Base-by-base conservation (phyloP, 2,888 invertebrate species). In the Pseudococcus jackbeardsleyi region DNA sequence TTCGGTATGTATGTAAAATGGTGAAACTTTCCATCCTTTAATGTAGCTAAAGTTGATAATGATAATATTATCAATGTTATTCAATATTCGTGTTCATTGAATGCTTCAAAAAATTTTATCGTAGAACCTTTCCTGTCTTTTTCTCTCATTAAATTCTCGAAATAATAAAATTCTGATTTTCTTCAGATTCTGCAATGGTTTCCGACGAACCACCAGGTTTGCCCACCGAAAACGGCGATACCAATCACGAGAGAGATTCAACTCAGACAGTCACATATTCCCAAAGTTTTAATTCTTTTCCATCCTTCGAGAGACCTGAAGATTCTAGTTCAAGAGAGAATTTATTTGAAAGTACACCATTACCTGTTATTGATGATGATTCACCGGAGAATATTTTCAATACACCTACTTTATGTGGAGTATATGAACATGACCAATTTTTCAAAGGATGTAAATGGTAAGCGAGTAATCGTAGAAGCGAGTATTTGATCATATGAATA, bases 371-470 rank as follows among this genome's bases (percentile, higher is more conserved):
- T 12, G 15, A 12, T 15, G 4, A 15, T 50, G 15, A 50, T 50
- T 50, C 48, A 4, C 48, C 8, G 15, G 12, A 12, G 8, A 15
- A 8, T 5, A 15, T 50, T 50, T 15, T 50, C 15, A 12, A 8
- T 72, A 12, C 15, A 26, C 26, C 79, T n/a, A 42, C 4, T 46
- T 46, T n/a, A 19, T 82, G 79, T 9, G 79, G 19, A 46, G 9
- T 46, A 9, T 46, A 46, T 46, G 46, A 46, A 8, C 79, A 82
- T n/a, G 26, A 82, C 7, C 79, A 46, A 19, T 82, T 82, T 22
- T 82, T 46, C 46, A 82, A 82, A 19, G 79, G 79, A 2, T 82
- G 79, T 12, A 82, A 82, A 82, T 82, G 79, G 79, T 82, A n/a
- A 77, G 15, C 19, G 9, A 19, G 9, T 64, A 2, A 15, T 59